These are phyloP conservation scores for Hirtodrosophila histrioides DNA, from an alignment of 2,888 invertebrate species.

Conservation along the genomic window DNA sequence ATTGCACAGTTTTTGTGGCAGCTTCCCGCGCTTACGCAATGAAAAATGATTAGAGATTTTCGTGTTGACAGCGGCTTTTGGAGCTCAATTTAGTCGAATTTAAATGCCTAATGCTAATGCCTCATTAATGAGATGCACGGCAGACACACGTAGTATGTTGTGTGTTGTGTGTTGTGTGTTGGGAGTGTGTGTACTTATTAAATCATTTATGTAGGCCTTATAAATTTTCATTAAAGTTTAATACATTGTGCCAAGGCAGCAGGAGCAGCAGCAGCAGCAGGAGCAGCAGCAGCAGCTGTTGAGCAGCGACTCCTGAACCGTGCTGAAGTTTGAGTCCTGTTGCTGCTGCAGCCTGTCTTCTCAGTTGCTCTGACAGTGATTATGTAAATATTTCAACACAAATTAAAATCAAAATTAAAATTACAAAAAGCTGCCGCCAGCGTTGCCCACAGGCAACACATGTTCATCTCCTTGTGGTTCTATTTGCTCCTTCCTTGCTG, in stretches of 20 bases:
- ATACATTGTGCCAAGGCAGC: constrained; percentile 61
- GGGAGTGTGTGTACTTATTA: constrained; percentile 60
- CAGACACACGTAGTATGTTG: background rate
- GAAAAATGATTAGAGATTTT: constrained; percentile 45
- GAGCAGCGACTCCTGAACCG: constrained; percentile 12
- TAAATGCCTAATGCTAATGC: constrained; percentile 63
- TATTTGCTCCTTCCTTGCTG: constrained; percentile 14
- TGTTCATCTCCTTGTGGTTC: constrained; percentile 56
- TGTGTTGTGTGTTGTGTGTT: constrained; percentile 31
- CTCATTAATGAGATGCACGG: constrained; percentile 53
- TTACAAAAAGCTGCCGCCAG: constrained; percentile 75
- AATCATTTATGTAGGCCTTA: constrained; percentile 80
- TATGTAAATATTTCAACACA: constrained; percentile 83
- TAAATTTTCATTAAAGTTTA: constrained; percentile 81
- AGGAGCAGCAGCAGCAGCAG: constrained; percentile 42
- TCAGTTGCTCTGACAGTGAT: constrained; percentile 82
- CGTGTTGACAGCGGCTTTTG: constrained; percentile 34
- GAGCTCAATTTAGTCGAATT: constrained; percentile 36
- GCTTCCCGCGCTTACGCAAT: constrained; percentile 26
- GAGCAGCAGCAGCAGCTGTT: constrained; percentile 56
- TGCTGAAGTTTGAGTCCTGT: constrained; percentile 33
- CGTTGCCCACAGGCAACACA: constrained; percentile 58
- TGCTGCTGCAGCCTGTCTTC: constrained; percentile 51
- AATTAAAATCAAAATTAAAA: constrained; percentile 83
- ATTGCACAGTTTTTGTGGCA: constrained; percentile 6